These are phyloP conservation scores for Gari tellinella DNA, from an alignment of 2,888 invertebrate species.

Conservation along the genomic window DNA sequence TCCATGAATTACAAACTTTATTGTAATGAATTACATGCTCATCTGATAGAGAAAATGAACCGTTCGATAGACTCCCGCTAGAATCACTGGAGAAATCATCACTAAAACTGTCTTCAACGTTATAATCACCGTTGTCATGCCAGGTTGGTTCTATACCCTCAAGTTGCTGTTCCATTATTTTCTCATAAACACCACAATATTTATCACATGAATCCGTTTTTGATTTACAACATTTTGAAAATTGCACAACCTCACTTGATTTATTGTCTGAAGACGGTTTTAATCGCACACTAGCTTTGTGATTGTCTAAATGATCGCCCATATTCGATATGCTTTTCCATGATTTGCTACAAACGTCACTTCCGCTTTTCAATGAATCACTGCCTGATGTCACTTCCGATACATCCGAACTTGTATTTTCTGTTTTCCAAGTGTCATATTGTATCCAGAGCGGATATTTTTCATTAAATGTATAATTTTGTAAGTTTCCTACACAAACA, in stretches of 20 bases:
- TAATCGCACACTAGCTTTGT: neutral
- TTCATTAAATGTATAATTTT: constrained; percentile 39
- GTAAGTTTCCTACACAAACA: constrained; percentile 31
- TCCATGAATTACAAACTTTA: constrained; percentile 30
- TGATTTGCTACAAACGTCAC: constrained; percentile 37
- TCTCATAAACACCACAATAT: constrained; percentile 59
- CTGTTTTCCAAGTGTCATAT: constrained; percentile 45
- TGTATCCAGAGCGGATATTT: constrained; percentile 62
- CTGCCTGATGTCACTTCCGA: constrained; percentile 41
- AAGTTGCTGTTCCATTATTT: constrained; percentile 54
- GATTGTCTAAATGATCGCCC: neutral
- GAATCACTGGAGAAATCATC: constrained; percentile 13
- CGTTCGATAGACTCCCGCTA: constrained; percentile 8
- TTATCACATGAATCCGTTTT: constrained; percentile 9
- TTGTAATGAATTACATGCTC: constrained; percentile 32
- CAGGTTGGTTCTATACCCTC: constrained; percentile 33
- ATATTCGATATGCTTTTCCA: constrained; percentile 35
- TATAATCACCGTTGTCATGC: constrained; percentile 12
- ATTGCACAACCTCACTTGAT: constrained; percentile 8
- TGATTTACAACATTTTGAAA: constrained; percentile 34
- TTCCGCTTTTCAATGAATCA: constrained; percentile 16
- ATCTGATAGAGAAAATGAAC: constrained; percentile 30
- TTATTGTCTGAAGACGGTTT: constrained; percentile 3
- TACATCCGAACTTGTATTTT: constrained; percentile 39
- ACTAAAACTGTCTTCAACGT: constrained; percentile 28